Conservation (phyloP, 2,113 vertebrate genomes). For the Tauraco erythrolophus region DNA sequence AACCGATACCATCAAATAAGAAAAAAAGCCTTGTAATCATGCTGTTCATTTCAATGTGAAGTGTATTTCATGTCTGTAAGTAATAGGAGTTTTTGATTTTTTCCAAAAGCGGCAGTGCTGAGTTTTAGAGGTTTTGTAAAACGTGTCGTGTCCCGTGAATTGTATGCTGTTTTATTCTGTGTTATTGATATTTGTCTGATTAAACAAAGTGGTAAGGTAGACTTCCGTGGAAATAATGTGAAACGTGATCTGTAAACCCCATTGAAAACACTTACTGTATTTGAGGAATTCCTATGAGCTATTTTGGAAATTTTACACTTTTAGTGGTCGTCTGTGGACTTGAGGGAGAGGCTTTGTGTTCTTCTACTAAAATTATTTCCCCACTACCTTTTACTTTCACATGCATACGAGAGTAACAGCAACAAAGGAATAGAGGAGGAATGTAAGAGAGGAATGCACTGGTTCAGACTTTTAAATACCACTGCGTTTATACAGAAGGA, state of each 20-base stretch:
- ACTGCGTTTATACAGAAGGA: conserved; percentile 60
- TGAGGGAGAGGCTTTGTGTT: conserved; percentile 68
- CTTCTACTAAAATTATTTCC: conserved; percentile 67
- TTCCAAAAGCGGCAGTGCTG: conserved; percentile 62
- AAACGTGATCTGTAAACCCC: conserved; percentile 55
- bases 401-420: conserved; percentile 59
- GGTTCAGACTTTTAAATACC: conserved; percentile 53
- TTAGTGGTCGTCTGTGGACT: conserved; percentile 71
- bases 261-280: conserved; percentile 63
- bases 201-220: conserved; percentile 72
- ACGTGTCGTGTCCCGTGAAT: conserved; percentile 68
- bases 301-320: conserved; percentile 71
- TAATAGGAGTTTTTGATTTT: conserved; percentile 67
- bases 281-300: conserved; percentile 59
- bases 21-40: conserved; percentile 68
- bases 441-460: conserved; percentile 53
- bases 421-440: conserved; percentile 68
- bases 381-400: conserved; percentile 67
- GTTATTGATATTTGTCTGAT: conserved; percentile 78
- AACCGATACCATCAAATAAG: conserved; percentile 46
- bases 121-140: conserved; percentile 77
- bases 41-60: conserved; percentile 75
- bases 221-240: conserved; percentile 69
- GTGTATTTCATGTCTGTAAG: conserved; percentile 68
- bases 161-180: conserved; percentile 68